A percentile compares a stretch with the other conserved stretches of the same genome.
phyloP scores from a whole-genome alignment of 53 echinoderm and acorn worm species.

The Echinometra lucunter region DNA sequence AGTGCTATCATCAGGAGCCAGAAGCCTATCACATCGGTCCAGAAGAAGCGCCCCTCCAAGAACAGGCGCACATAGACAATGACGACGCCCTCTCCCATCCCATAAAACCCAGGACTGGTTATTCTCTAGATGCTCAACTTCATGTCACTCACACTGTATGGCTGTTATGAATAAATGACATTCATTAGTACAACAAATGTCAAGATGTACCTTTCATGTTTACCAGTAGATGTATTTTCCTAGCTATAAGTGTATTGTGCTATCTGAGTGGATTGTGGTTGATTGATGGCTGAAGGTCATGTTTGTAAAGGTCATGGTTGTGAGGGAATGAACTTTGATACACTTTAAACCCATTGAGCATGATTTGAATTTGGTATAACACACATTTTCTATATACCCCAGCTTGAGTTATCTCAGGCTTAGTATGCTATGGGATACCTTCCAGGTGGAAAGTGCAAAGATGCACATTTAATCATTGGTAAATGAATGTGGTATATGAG shows the following conservation, averaged over 20 bases:
- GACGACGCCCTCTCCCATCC: neutral
- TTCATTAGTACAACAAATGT: conserved; percentile 40
- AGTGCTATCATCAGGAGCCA: conserved; percentile 96
- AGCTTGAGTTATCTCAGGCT: too few relatives aligned
- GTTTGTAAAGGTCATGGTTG: neutral
- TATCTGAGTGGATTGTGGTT: neutral
- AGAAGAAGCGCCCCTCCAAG: conserved; percentile 89
- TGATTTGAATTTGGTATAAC: too few relatives aligned
- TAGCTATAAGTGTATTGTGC: too few relatives aligned
- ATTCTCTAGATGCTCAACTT: neutral
- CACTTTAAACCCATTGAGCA: too few relatives aligned
- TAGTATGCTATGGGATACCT: too few relatives aligned
- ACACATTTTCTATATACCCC: too few relatives aligned
- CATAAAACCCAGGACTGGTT: conserved; percentile 36
- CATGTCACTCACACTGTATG: conserved; percentile 44
- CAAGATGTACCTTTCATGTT: neutral
- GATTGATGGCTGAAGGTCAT: neutral
- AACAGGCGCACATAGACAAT: conserved; percentile 74
- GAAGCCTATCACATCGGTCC: conserved; percentile 81
- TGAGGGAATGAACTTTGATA: neutral
- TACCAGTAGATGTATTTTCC: too few relatives aligned
- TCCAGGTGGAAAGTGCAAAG: too few relatives aligned
- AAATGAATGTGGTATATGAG: too few relatives aligned
- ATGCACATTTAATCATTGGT: too few relatives aligned
- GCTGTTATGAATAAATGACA: conserved; percentile 55